These are phyloP conservation scores for Aleiodes sp. DNA, from an alignment of 1,140 invertebrate species.

Conservation along the genomic window DNA sequence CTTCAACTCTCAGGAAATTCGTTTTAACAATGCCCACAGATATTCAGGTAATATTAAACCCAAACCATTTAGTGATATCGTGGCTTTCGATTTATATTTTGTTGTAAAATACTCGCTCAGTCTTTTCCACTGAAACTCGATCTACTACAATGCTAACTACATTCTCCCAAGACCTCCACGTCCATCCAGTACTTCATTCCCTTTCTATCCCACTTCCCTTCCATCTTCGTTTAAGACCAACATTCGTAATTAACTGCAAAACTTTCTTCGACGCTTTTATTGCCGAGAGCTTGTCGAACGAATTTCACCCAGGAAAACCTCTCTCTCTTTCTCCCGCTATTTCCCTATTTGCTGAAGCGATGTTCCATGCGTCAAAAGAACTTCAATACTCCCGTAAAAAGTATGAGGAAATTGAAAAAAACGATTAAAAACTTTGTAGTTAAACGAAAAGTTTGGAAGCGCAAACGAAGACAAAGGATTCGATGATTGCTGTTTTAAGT, in stretches of 20 bases:
- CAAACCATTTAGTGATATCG: neutral
- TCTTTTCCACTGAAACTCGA: neutral
- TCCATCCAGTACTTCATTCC: neutral
- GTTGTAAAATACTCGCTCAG: neutral
- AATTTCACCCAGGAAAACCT: neutral
- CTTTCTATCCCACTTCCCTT: neutral
- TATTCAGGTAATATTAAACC: neutral
- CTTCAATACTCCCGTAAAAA: neutral
- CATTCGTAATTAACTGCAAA: conserved; percentile 11
- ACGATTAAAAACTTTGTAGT: too few species aligned
- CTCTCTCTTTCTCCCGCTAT: neutral
- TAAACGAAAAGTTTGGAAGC: too few species aligned
- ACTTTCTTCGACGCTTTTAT: neutral
- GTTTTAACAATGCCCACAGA: neutral
- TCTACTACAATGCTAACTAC: neutral
- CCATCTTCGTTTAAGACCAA: neutral
- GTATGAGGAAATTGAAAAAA: too few species aligned
- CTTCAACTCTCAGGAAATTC: conserved; percentile 4
- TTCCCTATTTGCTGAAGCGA: neutral
- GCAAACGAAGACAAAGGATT: too few species aligned
- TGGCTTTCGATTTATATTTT: neutral
- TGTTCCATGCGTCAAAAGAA: neutral
- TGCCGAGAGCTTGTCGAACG: conserved; percentile 7
- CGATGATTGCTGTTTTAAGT: too few species aligned
- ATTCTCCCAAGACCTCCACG: too few species aligned